Percentiles rank a stretch among this genome's conserved stretches.
phyloP scores from a whole-genome alignment of 2,113 vertebrate genomes.

The Pelvicachromis taeniatus region DNA sequence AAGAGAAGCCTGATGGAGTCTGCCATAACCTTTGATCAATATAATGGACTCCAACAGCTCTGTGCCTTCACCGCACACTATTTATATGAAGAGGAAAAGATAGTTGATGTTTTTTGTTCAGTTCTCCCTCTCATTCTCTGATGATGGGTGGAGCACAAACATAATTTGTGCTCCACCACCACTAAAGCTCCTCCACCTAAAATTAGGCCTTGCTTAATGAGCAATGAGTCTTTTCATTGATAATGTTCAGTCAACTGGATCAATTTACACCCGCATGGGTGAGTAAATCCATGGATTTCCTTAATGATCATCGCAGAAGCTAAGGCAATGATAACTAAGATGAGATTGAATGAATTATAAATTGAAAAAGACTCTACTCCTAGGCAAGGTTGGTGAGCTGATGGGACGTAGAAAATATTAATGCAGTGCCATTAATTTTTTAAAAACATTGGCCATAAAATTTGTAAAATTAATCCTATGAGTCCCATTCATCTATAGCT shows the following conservation, averaged over 20 bases:
- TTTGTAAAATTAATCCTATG: conserved; percentile 1
- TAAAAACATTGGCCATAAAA: conserved; percentile 4
- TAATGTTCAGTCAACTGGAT: background rate
- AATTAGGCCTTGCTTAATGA: conserved; percentile 15
- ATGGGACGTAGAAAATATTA: conserved; percentile 6
- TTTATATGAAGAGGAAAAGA: background rate
- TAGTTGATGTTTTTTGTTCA: background rate
- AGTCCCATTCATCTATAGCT: background rate
- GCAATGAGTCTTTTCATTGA: background rate
- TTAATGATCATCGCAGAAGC: conserved; percentile 10
- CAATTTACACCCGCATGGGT: background rate
- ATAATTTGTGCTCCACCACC: background rate
- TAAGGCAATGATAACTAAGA: conserved; percentile 1
- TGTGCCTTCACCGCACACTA: background rate
- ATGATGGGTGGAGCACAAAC: background rate
- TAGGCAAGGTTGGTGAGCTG: background rate
- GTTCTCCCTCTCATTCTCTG: background rate
- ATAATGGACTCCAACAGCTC: conserved; percentile 42
- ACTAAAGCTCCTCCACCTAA: background rate
- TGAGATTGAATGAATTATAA: conserved; percentile 29
- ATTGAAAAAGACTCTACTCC: background rate
- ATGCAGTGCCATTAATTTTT: conserved; percentile 7
- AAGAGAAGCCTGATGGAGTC: conserved; percentile 22
- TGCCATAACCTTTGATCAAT: conserved; percentile 43
- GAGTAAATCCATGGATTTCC: conserved; percentile 6